A percentile compares a stretch with the other conserved stretches of the same genome.
These are phyloP conservation scores for Lithophane ornitopus DNA, from an alignment of 2,888 invertebrate genomes.

Conservation along the genomic window DNA sequence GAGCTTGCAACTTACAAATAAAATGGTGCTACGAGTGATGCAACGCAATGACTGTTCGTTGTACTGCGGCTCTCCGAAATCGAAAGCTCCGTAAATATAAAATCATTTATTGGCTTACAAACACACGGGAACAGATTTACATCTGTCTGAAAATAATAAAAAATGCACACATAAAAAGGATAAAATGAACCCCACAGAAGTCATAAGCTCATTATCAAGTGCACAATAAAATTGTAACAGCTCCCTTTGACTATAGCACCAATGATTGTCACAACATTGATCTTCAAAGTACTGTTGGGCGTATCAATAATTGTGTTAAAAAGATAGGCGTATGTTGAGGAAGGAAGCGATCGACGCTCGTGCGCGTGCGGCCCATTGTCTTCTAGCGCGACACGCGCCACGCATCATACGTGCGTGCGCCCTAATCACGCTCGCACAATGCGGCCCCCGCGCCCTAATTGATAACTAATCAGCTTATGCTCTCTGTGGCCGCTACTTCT, in stretches of 20 bases:
- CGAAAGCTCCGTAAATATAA: slow-evolving; percentile 6
- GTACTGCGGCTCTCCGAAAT: slow-evolving; percentile 3
- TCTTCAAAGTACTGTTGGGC: slow-evolving; percentile 56
- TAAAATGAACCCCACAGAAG: slow-evolving; percentile 23
- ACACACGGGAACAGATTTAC: slow-evolving; percentile 3
- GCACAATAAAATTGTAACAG: slow-evolving; percentile 34
- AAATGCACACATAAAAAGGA: neutral
- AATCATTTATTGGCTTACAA: slow-evolving; percentile 1
- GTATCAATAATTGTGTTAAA: slow-evolving; percentile 76
- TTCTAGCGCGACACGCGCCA: slow-evolving; percentile 30
- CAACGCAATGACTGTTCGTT: slow-evolving; percentile 5
- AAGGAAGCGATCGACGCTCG: slow-evolving; percentile 72
- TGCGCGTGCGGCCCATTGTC: slow-evolving; percentile 62
- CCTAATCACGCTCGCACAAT: slow-evolving; percentile 39
- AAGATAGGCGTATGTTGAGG: slow-evolving; percentile 73
- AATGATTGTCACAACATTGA: slow-evolving; percentile 71
- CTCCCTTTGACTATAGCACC: slow-evolving; percentile 41
- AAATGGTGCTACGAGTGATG: neutral
- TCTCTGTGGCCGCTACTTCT: slow-evolving; percentile 31
- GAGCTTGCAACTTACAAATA: slow-evolving; percentile 20
- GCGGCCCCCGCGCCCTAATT: slow-evolving; percentile 62
- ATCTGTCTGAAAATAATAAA: slow-evolving; percentile 3
- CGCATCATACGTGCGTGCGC: slow-evolving; percentile 44
- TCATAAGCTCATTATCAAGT: slow-evolving; percentile 42
- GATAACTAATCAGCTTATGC: slow-evolving; percentile 74